Percentiles rank a stretch among this genome's conserved stretches.
phyloP scores from a whole-genome alignment of 1,140 invertebrate species.

The Sipha flava region DNA sequence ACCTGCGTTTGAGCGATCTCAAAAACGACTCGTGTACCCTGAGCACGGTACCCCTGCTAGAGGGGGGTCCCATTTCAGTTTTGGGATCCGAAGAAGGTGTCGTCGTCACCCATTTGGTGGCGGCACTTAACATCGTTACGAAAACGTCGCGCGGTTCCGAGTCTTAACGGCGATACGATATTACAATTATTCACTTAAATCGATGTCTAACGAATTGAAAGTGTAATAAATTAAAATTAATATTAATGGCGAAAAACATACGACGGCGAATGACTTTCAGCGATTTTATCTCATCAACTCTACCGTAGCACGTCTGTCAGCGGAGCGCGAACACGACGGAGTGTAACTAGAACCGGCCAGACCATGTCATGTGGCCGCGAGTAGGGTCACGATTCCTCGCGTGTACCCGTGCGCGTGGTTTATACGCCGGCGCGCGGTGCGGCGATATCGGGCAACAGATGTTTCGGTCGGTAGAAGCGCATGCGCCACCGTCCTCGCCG shows the following conservation, averaged over 20 bases:
- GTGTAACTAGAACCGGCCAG: not conserved
- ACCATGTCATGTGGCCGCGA: slow-evolving; percentile 27
- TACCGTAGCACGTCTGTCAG: not conserved
- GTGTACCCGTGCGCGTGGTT: not conserved
- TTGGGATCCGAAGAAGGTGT: slow-evolving; percentile 3
- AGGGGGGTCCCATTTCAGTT: slow-evolving; percentile 16
- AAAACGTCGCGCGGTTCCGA: not conserved
- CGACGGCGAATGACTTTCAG: no score
- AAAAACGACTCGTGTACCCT: slow-evolving; percentile 59
- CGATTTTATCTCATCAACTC: not conserved
- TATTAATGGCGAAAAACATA: no score
- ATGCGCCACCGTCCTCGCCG: not conserved
- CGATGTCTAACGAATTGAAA: no score
- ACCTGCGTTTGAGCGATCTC: slow-evolving; percentile 56
- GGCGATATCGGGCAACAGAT: slow-evolving; percentile 23
- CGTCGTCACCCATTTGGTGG: slow-evolving; percentile 25
- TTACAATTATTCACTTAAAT: no score
- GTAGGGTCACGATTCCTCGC: slow-evolving; percentile 20
- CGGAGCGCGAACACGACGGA: not conserved
- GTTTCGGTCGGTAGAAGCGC: not conserved
- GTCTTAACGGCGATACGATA: no score
- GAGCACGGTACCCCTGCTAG: not conserved
- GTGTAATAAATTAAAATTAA: no score
- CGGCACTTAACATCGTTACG: slow-evolving; percentile 5
- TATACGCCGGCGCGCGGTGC: not conserved